Evolutionary conservation across 2,797 vertebrate genomes (phyloP), one percentile per base, ranked within the genome.

Genomic region (Schizothorax lantsangensis): DNA sequence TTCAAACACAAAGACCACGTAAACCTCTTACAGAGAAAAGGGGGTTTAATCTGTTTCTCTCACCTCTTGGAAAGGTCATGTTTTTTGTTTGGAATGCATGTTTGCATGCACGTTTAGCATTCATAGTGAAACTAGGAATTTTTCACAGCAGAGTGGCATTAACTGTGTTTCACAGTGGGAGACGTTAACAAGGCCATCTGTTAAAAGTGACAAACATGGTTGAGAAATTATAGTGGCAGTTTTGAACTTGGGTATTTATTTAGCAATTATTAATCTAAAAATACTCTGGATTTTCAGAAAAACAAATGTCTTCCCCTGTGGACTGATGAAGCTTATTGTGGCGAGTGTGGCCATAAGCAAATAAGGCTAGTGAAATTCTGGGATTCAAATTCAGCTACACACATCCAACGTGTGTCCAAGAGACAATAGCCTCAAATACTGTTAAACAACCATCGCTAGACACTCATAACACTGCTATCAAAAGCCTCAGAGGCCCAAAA

Each of bases 1-100:
- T 69, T 80, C 17, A 57, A 79, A 84, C 84, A 84, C 83, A 86
- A 75, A 71, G 80, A 81, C 23, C 73, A 64, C 8, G n/a, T 90
- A 89, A 90, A 90, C 87, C 86, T 89, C 88, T 91, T 89, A 90
- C 30, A 86, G 36, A 88, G 45, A 64, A 68, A 83, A 73, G 72
- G 54, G 81, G 62, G 17, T 38, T 82, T 90, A 91, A 91, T 90
- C 89, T 77, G 45, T 83, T 52, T 87, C 79, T 81, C 36, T 84
- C 79, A 90, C 85, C 83, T 91, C 77, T 85, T 45, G n/a, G 30
- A 83, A 75, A 66, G 64, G 85, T 88, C 75, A 69, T 49, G 75
- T 74, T 77, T 74, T 82, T 52, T 86, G 68, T 81, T 73, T 49
- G 14, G 52, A 17, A 14, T 36, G 49, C 33, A 8, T 79, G 74